A percentile compares a stretch with the other conserved stretches of the same genome.
phyloP scores from a whole-genome alignment of 2,888 invertebrate genomes.

The Crioceris asparagi region DNA sequence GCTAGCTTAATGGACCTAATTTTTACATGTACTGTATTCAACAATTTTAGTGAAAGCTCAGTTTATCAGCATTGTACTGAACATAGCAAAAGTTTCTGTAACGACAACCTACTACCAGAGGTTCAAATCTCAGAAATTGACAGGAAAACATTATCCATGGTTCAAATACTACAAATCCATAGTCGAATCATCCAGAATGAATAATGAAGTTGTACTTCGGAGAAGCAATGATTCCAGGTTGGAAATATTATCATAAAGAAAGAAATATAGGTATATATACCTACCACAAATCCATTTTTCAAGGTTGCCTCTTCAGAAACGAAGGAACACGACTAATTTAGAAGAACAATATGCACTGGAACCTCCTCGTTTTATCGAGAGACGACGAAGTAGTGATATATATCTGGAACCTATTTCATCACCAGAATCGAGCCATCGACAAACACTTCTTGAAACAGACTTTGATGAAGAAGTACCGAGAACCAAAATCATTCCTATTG shows the following conservation, averaged over 20 bases:
- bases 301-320: no score
- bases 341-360: slow-evolving; percentile 18
- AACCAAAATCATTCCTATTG: slow-evolving; percentile 8
- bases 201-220: slow-evolving; percentile 16
- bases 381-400: slow-evolving; percentile 31
- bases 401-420: slow-evolving; percentile 27
- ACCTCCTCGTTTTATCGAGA: slow-evolving; percentile 17
- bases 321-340: slow-evolving; percentile 8
- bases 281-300: background rate
- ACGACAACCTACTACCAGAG: slow-evolving; percentile 63
- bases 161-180: slow-evolving; percentile 31
- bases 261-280: background rate
- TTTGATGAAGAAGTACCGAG: slow-evolving; percentile 13
- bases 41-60: slow-evolving; percentile 53
- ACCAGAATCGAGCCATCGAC: slow-evolving; percentile 5
- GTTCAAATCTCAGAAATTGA: slow-evolving; percentile 66
- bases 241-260: slow-evolving; percentile 3
- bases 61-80: slow-evolving; percentile 53
- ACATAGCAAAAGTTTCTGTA: slow-evolving; percentile 56
- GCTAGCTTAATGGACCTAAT: no score
- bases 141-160: slow-evolving; percentile 67
- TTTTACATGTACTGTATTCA: no score
- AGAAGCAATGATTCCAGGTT: slow-evolving; percentile 13
- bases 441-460: slow-evolving; percentile 14
- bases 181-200: slow-evolving; percentile 10